Conservation (phyloP, 2,113 vertebrate species). For the Melanocharis versteri region DNA sequence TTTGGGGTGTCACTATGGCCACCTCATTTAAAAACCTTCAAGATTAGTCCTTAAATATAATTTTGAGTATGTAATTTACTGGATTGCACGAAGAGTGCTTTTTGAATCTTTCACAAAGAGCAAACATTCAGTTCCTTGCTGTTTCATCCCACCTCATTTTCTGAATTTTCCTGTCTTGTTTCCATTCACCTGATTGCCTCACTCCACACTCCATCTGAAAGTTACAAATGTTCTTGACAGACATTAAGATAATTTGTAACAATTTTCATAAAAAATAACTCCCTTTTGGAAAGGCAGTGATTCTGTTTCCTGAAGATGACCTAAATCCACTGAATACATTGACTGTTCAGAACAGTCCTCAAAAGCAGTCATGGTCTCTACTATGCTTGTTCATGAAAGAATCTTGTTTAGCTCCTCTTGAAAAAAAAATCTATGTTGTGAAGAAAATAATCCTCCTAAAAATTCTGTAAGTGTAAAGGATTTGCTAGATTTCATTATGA, state of each 20-base stretch:
- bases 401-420: background rate
- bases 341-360: background rate
- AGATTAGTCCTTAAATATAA: background rate
- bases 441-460: background rate
- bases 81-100: background rate
- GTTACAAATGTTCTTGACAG: background rate
- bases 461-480: background rate
- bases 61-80: background rate
- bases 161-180: background rate
- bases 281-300: background rate
- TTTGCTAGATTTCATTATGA: background rate
- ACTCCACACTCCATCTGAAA: background rate
- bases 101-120: background rate
- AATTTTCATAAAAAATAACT: background rate
- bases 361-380: background rate
- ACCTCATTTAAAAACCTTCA: background rate
- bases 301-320: background rate
- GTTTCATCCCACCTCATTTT: background rate
- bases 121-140: background rate
- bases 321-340: background rate
- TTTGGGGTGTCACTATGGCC: background rate
- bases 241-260: background rate
- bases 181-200: background rate
- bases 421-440: background rate
- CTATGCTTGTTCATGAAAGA: background rate